Percentiles rank a stretch among this genome's conserved stretches.
phyloP scores from a whole-genome alignment of 2,113 vertebrate species.

The Petaurus breviceps region DNA sequence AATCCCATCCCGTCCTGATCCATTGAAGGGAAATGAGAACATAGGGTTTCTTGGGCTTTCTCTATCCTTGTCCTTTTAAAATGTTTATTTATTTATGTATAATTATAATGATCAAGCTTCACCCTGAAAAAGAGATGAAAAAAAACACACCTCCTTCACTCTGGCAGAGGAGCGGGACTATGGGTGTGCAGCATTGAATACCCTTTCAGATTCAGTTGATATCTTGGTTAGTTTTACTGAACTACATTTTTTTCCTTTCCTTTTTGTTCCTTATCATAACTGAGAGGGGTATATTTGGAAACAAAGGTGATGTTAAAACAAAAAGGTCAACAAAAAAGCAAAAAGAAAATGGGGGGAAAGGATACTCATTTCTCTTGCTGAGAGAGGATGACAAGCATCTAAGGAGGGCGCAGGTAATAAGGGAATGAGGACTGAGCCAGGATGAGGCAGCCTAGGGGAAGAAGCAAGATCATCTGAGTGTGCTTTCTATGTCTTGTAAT shows the following conservation, averaged over 20 bases:
- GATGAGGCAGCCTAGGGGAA: not conserved
- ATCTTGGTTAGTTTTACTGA: not conserved
- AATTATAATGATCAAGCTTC: not conserved
- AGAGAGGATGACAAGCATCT: not conserved
- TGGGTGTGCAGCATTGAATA: not conserved
- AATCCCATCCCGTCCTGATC: not conserved
- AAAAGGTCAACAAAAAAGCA: not conserved
- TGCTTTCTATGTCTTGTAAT: constrained; percentile 38
- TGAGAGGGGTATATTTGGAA: not conserved
- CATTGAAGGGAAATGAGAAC: not conserved
- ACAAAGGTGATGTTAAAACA: not conserved
- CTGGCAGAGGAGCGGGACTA: not conserved
- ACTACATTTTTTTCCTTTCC: not conserved
- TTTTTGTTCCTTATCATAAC: not conserved
- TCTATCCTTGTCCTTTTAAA: not conserved
- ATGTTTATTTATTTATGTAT: not conserved
- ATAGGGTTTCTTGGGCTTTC: not conserved
- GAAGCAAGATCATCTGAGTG: constrained; percentile 7
- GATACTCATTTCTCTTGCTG: not conserved
- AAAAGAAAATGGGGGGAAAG: not conserved
- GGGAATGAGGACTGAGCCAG: not conserved
- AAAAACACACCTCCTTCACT: not conserved
- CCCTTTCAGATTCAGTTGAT: not conserved
- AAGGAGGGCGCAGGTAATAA: not conserved
- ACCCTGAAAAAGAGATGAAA: not conserved